Percentiles rank a stretch among this genome's conserved stretches.
Conservation (phyloP, 2,888 invertebrate species). For the Alloscopus bannaensis region DNA sequence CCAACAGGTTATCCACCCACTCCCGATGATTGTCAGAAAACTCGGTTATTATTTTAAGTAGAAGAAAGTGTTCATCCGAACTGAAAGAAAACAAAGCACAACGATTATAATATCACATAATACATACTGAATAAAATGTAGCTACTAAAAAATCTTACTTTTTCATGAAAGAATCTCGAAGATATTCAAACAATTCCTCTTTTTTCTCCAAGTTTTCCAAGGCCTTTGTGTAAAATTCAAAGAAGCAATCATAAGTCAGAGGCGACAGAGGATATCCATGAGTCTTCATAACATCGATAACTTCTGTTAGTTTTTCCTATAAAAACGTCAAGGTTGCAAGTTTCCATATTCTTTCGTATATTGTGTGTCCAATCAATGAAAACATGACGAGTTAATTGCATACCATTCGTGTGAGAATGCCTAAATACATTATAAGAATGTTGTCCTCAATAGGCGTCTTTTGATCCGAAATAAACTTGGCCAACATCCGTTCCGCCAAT, state of each 20-base stretch:
- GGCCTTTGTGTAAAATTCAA: neutral
- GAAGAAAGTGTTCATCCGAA: too few relatives aligned
- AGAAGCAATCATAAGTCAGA: conserved; percentile 18
- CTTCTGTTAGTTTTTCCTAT: neutral
- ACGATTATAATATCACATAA: too few relatives aligned
- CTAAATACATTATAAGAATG: conserved; percentile 91
- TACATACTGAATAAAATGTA: too few relatives aligned
- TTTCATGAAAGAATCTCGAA: conserved; percentile 29
- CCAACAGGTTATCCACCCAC: neutral
- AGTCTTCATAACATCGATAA: neutral
- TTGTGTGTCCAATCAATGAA: too few relatives aligned
- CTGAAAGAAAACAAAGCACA: too few relatives aligned
- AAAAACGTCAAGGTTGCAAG: neutral
- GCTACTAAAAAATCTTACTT: conserved; percentile 40
- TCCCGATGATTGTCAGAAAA: neutral
- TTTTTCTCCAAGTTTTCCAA: conserved; percentile 8
- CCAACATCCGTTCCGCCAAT: conserved; percentile 95
- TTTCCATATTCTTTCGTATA: too few relatives aligned
- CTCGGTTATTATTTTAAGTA: too few relatives aligned
- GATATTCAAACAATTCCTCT: conserved; percentile 37
- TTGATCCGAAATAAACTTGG: conserved; percentile 89
- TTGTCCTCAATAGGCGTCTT: conserved; percentile 93
- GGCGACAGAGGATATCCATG: conserved; percentile 20
- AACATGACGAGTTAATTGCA: too few relatives aligned
- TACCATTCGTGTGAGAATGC: too few relatives aligned